Base-by-base conservation (phyloP, 2,113 vertebrate species). In the Leiothrix lutea region DNA sequence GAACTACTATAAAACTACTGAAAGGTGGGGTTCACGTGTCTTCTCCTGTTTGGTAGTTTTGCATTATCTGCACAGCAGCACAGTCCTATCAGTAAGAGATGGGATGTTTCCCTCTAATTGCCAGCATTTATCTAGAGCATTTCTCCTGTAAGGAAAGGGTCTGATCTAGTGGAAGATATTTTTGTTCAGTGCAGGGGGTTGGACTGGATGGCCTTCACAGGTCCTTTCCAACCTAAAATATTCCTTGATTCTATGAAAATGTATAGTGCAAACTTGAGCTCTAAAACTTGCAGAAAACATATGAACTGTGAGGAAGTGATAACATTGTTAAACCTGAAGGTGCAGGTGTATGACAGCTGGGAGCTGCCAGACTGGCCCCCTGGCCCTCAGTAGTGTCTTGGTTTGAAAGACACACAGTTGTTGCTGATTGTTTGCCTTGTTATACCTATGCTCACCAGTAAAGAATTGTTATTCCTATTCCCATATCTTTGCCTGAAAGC, bases 321-420 rank as follows among this genome's bases (percentile, higher is more conserved):
- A 64, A 54, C 0, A 0, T 1, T 1, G 45, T 54, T 58, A 42
- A 15, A 4, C 6, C 10, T 4, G 12, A 10, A 9, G 26, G 15
- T 40, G 14, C 36, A 56, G 35, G 9, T 60, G 29, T 53, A 8
- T 5, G 23, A 50, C 20, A 71, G 42, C 11, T 18, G 29, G 35
- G 35, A 67, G 12, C 29, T 67, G 38, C 62, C 42, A 50, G 35
- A 14, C 25, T 18, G n/a, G 20, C 2, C 18, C 18, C 20, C 25
- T 6, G 6, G 7, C 42, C 26, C 51, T 61, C 64, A 35, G 26
- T 14, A 23, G 12, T 28, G 13, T 47, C 54, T 47, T 47, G 40
- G 42, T 23, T 58, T 29, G 33, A 58, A 74, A 6, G 33, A 58
- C 19, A 74, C 20, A 21, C 44, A 18, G 7, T 21, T 33, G 11